Base-by-base conservation (phyloP, 2,797 vertebrate genomes). In the Rhinatrema bivittatum region DNA sequence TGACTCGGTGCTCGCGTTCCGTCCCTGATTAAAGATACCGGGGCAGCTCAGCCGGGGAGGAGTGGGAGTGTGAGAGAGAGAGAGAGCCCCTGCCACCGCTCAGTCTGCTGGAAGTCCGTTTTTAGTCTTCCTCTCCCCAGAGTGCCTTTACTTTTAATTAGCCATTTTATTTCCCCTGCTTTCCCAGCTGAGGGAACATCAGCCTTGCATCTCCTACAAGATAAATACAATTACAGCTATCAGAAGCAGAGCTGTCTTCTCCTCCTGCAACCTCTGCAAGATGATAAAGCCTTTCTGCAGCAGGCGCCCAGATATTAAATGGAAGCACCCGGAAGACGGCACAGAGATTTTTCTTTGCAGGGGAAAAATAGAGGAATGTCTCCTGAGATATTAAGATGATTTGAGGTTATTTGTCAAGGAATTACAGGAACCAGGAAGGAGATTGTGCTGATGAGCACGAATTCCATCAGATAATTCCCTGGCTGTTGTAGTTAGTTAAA, bases 151-250 rank as follows among this genome's bases (percentile, higher is more conserved):
- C 57, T 56, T 73, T 66, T 70, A 72, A 72, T 77, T 45, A 14
- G 36, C 36, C 19, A 66, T 50, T 34, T 51, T 68, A 47, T 49
- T 65, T 72, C 36, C 50, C 56, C 29, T 50, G 71, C 79, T 78
- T 86, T 81, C 53, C 55, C 23, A 63, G 61, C 42, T 21, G 1
- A 32, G 48, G 81, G 79, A 85, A 82, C 86, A 87, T 88, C 78
- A 81, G 67, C 58, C 50, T 60, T 52, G 46, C 68, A 62, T 75
- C 78, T n/a, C n/a, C n/a, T 77, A 53, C 61, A 77, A 82, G 78
- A 82, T 79, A 81, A 83, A 89, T 80, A 80, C 71, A 87, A 85
- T 88, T 87, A 86, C 69, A 68, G 55, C 68, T 81, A 84, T 88
- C 78, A 80, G 72, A 81, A 74, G 78, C 68, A 62, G 54, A 65